Evolutionary conservation across 2,888 invertebrate genomes (phyloP).

Genomic region (Plagodis dolabraria): DNA sequence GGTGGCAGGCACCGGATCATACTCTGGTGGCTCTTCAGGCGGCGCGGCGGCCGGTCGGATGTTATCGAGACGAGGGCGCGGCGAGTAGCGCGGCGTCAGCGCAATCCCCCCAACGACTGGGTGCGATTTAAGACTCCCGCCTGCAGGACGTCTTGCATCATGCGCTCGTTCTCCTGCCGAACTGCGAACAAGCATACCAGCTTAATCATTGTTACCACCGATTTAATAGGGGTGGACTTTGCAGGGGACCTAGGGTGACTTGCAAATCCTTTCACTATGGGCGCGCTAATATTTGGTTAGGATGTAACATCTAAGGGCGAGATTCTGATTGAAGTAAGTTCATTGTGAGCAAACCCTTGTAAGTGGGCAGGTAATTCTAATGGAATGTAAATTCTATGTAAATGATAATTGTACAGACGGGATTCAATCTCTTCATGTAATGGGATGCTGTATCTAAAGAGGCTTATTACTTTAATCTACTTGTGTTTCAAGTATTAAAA

Average conservation of each 20-base stretch:
- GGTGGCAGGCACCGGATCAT: conserved; percentile 47
- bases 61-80: conserved; percentile 76
- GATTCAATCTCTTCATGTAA: conserved; percentile 29
- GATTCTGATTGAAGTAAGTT: conserved; percentile 16
- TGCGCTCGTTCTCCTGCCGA: conserved; percentile 94
- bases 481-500: conserved; percentile 34
- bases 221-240: conserved; percentile 43
- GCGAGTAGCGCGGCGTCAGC: conserved; percentile 83
- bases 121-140: conserved; percentile 83
- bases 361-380: conserved; percentile 26
- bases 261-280: conserved; percentile 16
- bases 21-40: conserved; percentile 70
- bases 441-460: conserved; percentile 22
- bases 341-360: conserved; percentile 20
- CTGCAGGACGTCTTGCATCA: conserved; percentile 91
- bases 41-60: conserved; percentile 78
- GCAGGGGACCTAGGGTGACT: conserved; percentile 32
- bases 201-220: conserved; percentile 61
- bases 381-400: conserved; percentile 23
- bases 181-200: conserved; percentile 86
- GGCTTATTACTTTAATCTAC: conserved; percentile 26
- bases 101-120: conserved; percentile 82
- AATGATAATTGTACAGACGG: conserved; percentile 22
- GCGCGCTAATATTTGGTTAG: conserved; percentile 30
- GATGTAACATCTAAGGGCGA: conserved; percentile 12